Conservation (phyloP, 2,797 vertebrate genomes). For the Dipus sagitta region DNA sequence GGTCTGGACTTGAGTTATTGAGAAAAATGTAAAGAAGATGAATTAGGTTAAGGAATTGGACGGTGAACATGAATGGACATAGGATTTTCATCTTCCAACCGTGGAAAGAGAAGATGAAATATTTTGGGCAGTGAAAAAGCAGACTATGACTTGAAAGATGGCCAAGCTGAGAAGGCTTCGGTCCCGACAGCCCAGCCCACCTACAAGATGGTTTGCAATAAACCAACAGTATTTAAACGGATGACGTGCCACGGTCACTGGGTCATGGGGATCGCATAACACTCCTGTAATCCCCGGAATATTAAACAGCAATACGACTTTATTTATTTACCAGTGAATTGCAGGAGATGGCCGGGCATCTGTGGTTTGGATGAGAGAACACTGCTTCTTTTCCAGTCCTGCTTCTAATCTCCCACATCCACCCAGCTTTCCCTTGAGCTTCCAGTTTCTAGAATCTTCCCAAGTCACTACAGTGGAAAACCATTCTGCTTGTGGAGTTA, state of each 20-base stretch:
- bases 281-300: conserved; percentile 62
- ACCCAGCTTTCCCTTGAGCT: conserved; percentile 36
- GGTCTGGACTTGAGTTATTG: not conserved
- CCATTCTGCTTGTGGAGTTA: not conserved
- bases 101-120: conserved; percentile 81
- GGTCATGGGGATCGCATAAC: conserved; percentile 55
- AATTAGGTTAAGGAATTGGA: conserved; percentile 78
- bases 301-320: conserved; percentile 58
- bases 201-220: conserved; percentile 36
- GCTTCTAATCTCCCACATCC: conserved; percentile 29
- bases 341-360: conserved; percentile 35
- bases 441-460: not conserved
- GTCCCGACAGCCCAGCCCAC: not conserved
- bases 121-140: conserved; percentile 79
- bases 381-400: conserved; percentile 16
- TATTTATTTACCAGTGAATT: conserved; percentile 62
- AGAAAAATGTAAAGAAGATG: conserved; percentile 73
- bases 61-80: conserved; percentile 78
- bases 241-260: not conserved
- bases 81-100: conserved; percentile 78
- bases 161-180: not conserved
- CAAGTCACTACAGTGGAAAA: not conserved
- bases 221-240: not conserved
- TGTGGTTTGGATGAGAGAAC: conserved; percentile 67
- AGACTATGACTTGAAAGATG: conserved; percentile 79